Evolutionary conservation across 2,797 vertebrate genomes (phyloP), one percentile per base, ranked within the genome.

Genomic region (Eulemur rubriventer): DNA sequence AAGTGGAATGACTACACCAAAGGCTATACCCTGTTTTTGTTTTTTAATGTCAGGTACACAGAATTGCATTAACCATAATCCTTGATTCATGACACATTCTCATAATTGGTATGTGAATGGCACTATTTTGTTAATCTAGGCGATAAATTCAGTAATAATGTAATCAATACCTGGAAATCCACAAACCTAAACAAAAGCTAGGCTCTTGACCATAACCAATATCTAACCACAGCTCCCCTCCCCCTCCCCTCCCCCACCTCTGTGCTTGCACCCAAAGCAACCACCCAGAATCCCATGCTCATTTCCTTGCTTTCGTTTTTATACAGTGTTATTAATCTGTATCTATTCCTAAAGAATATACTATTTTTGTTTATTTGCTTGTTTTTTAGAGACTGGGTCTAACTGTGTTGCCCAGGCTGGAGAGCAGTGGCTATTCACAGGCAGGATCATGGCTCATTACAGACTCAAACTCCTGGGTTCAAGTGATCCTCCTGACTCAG

Each of bases 111-210:
- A 92, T 17, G 22, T 41, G 13, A 7, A 48, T 89, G 52, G 33
- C 43, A 83, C 11, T 4, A 79, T 87, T 89, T 96, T 69, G 41
- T 70, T 85, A 81, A 90, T 67, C 82, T 88, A 69, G 59, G n/a
- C 52, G 48, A 33, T 33, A 85, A 87, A 67, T 90, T 90, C 33
- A 82, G 69, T 86, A 95, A 92, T 96, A 80, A 94, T 43, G 2
- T 38, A 85, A 65, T 81, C 38, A 48, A 46, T 65, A 28, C 20
- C 16, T 59, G 7, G 76, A 35, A 87, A 80, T 55, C 17, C 6
- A 86, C 35, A 70, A 59, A n/a, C 61, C 26, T 7, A 85, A 93
- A 95, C 59, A 87, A 80, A 93, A 88, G 13, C 43, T 81, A 67
- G 22, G n/a, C 38, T 70, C 20, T 78, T 35, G 67, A 55, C 16